Evolutionary conservation across 2,113 vertebrate genomes (phyloP), one percentile per base, ranked within the genome.

Genomic region (Hydropotes inermis): DNA sequence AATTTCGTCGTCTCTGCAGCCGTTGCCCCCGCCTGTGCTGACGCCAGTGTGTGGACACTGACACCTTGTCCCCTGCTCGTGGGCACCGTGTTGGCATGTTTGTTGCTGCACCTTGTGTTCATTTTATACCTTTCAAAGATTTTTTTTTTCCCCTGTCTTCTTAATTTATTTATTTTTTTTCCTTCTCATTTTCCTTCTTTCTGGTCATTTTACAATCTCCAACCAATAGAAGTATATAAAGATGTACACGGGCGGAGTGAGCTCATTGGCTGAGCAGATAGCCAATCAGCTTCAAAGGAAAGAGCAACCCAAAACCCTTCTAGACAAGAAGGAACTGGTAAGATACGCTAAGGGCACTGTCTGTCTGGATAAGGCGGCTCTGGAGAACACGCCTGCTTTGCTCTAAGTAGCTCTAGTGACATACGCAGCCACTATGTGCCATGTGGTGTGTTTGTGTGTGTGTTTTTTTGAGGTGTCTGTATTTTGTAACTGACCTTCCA

Each of bases 211-310:
- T 93, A 67, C 98, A 97, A 97, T 94, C 97, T 98, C 98, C 92
- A 97, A 97, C 98, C 98, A 95, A 94, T 99, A 99, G 99, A 99
- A 99, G 98, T 99, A 99, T 98, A 99, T 99, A 99, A 99, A 99
- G 99, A 99, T 99, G 99, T 99, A 99, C 99, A 99, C 99, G 89
- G 99, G 99, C 96, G 99, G 99, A 97, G 99, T 99, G 99, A 99
- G 99, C 99, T 99, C 99, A 97, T 98, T 99, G 99, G 99, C 99
- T 99, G 99, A 99, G 98, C 99, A 99, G 99, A 99, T 99, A 99
- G 99, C 99, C 99, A 99, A 96, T 99, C 99, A 99, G 99, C 99
- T 99, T 99, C 99, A 99, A 98, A 99, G 99, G 98, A 99, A 99
- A 99, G 99, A 99, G 93, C 99, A 99, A 11, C 99, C 99, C 98